Evolutionary conservation across 2,888 invertebrate genomes (phyloP).

Genomic region (Hypena proboscidalis): DNA sequence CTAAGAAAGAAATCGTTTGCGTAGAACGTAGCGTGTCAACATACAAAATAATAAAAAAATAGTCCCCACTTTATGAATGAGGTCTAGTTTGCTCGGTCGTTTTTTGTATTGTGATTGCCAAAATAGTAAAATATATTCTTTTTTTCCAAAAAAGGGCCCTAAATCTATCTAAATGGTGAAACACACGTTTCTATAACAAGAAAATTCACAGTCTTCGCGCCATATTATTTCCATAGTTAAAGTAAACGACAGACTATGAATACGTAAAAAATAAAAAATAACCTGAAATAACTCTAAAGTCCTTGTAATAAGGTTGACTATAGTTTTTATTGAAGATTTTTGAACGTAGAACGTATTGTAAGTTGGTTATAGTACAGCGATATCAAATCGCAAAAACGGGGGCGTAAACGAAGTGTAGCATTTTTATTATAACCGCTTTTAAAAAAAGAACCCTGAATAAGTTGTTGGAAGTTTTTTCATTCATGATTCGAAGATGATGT

Average conservation of each 20-base stretch:
- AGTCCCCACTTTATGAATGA: too few species aligned
- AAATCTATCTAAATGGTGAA: slow-evolving; percentile 16
- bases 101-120: too few species aligned
- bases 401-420: slow-evolving; percentile 66
- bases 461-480: slow-evolving; percentile 54
- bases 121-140: too few species aligned
- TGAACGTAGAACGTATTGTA: slow-evolving; percentile 7
- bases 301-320: slow-evolving; percentile 5
- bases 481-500: slow-evolving; percentile 9
- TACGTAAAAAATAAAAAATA: slow-evolving; percentile 1
- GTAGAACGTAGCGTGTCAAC: too few species aligned
- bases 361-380: slow-evolving; percentile 35
- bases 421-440: slow-evolving; percentile 70
- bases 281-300: not conserved
- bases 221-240: slow-evolving; percentile 78
- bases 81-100: too few species aligned
- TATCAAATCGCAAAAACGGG: slow-evolving; percentile 65
- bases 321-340: slow-evolving; percentile 5
- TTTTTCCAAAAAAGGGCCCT: too few species aligned
- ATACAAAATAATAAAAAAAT: too few species aligned
- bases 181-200: slow-evolving; percentile 64
- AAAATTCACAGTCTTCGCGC: slow-evolving; percentile 80
- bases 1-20: too few species aligned
- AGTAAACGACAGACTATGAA: slow-evolving; percentile 19
- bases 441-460: slow-evolving; percentile 54